Evolutionary conservation across 2,888 invertebrate species (phyloP).

Genomic region (Dicyrtoma fusca): DNA sequence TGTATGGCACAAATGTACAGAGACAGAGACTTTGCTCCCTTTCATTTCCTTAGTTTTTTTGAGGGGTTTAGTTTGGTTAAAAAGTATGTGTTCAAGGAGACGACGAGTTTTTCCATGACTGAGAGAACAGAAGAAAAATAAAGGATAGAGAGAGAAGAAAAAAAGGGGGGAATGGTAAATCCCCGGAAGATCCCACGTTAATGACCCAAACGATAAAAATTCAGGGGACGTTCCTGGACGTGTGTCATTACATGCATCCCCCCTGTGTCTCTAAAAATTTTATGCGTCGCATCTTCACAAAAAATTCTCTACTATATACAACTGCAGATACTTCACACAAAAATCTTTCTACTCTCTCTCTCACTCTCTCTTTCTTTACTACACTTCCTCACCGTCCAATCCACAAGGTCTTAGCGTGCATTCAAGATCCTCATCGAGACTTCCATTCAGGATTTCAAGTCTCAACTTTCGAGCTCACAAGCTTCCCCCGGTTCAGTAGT

Average conservation of each 20-base stretch:
- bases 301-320: no score
- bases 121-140: constrained; percentile 10
- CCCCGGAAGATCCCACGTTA: constrained; percentile 44
- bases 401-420: not conserved
- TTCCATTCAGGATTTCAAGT: no score
- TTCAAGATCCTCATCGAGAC: no score
- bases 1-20: no score
- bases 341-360: not conserved
- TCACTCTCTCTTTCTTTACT: not conserved
- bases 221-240: constrained; percentile 41
- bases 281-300: constrained; percentile 25
- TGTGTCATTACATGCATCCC: constrained; percentile 44
- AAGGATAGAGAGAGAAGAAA: constrained; percentile 23
- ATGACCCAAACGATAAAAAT: constrained; percentile 45
- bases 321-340: no score
- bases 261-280: constrained; percentile 41
- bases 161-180: constrained; percentile 32
- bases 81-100: not conserved
- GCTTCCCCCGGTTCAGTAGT: no score
- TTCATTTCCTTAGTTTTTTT: not conserved
- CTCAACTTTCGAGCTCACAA: no score
- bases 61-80: not conserved
- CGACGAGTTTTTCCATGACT: not conserved
- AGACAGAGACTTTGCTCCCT: no score
- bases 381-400: not conserved